A percentile compares a stretch with the other conserved stretches of the same genome.
Conservation (phyloP, 2,888 invertebrate species). For the Campaea margaritaria region DNA sequence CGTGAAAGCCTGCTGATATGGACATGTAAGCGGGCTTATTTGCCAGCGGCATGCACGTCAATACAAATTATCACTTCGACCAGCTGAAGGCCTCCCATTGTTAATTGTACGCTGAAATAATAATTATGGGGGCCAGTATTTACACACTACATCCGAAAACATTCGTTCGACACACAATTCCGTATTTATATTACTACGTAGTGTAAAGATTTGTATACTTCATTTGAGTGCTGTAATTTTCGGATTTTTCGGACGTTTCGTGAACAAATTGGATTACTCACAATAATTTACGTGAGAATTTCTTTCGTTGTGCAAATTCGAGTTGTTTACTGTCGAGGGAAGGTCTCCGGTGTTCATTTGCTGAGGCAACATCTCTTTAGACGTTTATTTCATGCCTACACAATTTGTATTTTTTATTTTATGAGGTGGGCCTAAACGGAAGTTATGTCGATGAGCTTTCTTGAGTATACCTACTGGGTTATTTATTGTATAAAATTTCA, state of each 20-base stretch:
- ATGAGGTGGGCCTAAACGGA: slow-evolving; percentile 14
- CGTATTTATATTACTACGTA: slow-evolving; percentile 59
- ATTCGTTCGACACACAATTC: slow-evolving; percentile 60
- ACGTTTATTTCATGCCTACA: slow-evolving; percentile 35
- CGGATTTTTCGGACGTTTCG: slow-evolving; percentile 52
- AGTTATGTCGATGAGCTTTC: not conserved
- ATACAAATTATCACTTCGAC: slow-evolving; percentile 73
- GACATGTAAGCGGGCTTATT: slow-evolving; percentile 53
- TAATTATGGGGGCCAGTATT: slow-evolving; percentile 77
- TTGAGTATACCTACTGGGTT: not conserved
- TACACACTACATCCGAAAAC: slow-evolving; percentile 70
- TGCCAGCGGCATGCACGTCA: slow-evolving; percentile 48
- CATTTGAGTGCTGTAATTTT: slow-evolving; percentile 61
- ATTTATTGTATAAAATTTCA: too few species aligned
- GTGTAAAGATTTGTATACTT: slow-evolving; percentile 62
- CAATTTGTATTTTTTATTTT: slow-evolving; percentile 39
- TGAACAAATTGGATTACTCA: slow-evolving; percentile 65
- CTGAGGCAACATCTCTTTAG: slow-evolving; percentile 50
- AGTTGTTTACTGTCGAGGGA: slow-evolving; percentile 60
- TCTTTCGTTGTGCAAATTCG: slow-evolving; percentile 62
- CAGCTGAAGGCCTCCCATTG: slow-evolving; percentile 64
- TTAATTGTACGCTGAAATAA: slow-evolving; percentile 79
- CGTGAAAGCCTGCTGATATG: too few species aligned
- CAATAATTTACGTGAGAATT: slow-evolving; percentile 61
- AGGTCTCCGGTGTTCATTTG: slow-evolving; percentile 57